Evolutionary conservation across 2,797 vertebrate species (phyloP).

Genomic region (Discoglossus pictus): DNA sequence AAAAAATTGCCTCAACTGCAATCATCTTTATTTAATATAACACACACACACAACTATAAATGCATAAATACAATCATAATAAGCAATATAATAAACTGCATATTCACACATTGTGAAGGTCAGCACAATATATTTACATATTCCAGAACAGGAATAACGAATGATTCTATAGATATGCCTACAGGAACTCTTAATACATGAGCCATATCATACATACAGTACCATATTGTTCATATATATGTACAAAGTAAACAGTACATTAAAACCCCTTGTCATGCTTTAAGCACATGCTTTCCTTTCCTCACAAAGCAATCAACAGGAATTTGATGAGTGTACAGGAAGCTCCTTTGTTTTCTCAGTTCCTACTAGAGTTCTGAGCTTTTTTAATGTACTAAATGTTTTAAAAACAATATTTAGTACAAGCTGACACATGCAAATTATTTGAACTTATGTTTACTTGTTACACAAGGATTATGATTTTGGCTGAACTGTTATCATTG

Average conservation of each 20-base stretch:
- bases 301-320: slow-evolving; percentile 34
- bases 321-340: slow-evolving; percentile 63
- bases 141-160: not conserved
- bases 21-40: too few relatives aligned
- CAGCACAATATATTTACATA: too few relatives aligned
- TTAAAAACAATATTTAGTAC: slow-evolving; percentile 11
- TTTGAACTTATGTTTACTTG: not conserved
- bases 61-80: too few relatives aligned
- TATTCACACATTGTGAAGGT: too few relatives aligned
- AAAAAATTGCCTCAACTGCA: too few relatives aligned
- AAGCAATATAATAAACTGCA: too few relatives aligned
- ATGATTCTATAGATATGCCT: not conserved
- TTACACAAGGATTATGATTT: not conserved
- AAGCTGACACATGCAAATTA: slow-evolving; percentile 32
- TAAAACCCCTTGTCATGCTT: not conserved
- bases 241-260: too few relatives aligned
- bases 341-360: slow-evolving; percentile 56
- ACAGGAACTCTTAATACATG: too few relatives aligned
- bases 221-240: not conserved
- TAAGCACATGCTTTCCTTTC: slow-evolving; percentile 52
- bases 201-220: too few relatives aligned
- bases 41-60: too few relatives aligned
- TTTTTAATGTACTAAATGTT: not conserved
- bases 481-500: too few relatives aligned
- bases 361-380: slow-evolving; percentile 48